phyloP scores from a whole-genome alignment of 2,113 vertebrate genomes.

The Cinclus mexicanus region DNA sequence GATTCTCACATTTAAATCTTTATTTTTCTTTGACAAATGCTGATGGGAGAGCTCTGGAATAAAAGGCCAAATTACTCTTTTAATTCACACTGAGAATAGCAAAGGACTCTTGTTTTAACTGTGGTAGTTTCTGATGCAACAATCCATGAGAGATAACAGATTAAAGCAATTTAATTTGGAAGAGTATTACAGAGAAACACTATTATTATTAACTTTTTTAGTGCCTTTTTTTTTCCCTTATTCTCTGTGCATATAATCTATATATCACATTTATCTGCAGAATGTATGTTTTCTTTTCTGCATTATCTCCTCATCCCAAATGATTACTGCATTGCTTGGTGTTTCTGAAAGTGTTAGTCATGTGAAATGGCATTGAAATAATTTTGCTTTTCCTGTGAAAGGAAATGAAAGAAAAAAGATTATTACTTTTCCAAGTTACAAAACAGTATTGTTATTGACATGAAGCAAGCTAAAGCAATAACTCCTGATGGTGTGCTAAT shows the following conservation, averaged over 20 bases:
- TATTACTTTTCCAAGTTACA: constrained; percentile 13
- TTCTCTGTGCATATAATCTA: background rate
- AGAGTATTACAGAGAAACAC: background rate
- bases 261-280: background rate
- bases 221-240: background rate
- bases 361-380: constrained; percentile 22
- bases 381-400: constrained; percentile 3
- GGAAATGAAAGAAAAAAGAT: constrained; percentile 47
- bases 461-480: background rate
- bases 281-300: background rate
- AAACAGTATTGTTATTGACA: background rate
- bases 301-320: background rate
- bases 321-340: background rate
- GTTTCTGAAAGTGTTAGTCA: constrained; percentile 31
- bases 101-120: background rate
- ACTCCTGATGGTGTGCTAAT: background rate
- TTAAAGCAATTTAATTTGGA: background rate
- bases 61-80: background rate
- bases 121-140: background rate
- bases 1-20: background rate
- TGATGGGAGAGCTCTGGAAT: background rate
- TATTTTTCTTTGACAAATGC: background rate
- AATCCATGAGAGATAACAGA: constrained; percentile 4
- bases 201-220: background rate
- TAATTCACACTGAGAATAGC: background rate